A percentile compares a stretch with the other conserved stretches of the same genome.
phyloP scores from a whole-genome alignment of 2,113 vertebrate species.

The Apeltes quadracus region DNA sequence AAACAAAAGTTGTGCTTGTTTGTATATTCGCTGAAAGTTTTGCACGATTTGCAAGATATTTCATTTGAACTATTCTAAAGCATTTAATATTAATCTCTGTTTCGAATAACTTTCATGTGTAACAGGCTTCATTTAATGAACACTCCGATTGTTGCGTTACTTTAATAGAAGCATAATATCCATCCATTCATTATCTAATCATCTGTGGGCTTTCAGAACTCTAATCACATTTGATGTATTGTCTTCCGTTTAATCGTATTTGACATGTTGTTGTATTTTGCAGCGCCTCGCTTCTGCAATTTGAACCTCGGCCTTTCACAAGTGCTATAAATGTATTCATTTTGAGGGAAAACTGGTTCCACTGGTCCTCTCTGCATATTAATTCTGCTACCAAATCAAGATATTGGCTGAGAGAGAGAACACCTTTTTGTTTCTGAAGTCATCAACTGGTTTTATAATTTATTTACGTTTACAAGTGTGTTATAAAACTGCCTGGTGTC shows the following conservation, averaged over 20 bases:
- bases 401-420: neutral
- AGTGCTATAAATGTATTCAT: neutral
- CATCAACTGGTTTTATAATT: neutral
- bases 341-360: neutral
- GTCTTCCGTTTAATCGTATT: constrained; percentile 4
- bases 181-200: neutral
- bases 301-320: neutral
- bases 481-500: neutral
- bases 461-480: neutral
- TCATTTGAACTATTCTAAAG: neutral
- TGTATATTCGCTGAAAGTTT: neutral
- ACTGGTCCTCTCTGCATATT: neutral
- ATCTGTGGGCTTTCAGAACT: neutral
- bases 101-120: neutral
- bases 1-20: neutral
- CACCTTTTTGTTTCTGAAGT: neutral
- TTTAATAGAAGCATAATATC: neutral
- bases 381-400: neutral
- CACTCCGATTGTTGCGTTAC: neutral
- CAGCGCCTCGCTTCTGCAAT: neutral
- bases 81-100: neutral
- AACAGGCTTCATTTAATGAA: neutral
- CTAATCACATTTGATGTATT: neutral
- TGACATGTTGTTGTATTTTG: constrained; percentile 2
- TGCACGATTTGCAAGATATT: neutral